Evolutionary conservation across 2,888 invertebrate species (phyloP).

Genomic region (Hoplodrina ambigua): DNA sequence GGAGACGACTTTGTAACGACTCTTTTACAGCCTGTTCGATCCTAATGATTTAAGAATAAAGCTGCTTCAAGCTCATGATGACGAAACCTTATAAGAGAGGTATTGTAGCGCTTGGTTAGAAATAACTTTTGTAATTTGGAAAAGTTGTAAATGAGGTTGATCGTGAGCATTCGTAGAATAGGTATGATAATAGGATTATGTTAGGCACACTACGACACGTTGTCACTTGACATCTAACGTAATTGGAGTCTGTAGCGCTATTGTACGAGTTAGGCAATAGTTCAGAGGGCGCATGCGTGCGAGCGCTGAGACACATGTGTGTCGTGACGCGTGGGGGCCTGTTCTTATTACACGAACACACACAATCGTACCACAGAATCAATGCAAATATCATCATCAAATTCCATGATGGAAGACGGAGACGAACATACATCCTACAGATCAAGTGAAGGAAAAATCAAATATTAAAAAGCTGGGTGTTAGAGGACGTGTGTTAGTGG

Average conservation of each 20-base stretch:
- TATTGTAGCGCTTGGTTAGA: no score
- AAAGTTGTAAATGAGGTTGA: neutral
- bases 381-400: no score
- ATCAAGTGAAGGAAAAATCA: neutral
- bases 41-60: neutral
- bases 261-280: constrained; percentile 7
- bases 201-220: neutral
- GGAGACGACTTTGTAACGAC: no score
- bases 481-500: neutral
- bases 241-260: no score
- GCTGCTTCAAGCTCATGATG: neutral
- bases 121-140: neutral
- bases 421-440: no score
- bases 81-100: neutral
- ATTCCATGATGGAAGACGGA: no score
- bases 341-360: no score
- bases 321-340: no score
- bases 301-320: neutral
- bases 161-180: neutral
- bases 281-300: constrained; percentile 27
- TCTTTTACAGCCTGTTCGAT: no score
- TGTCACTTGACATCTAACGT: no score
- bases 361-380: no score
- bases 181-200: neutral
- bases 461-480: neutral